Conservation (phyloP, 1,140 invertebrate genomes). For the Zaprionus gabonicus region DNA sequence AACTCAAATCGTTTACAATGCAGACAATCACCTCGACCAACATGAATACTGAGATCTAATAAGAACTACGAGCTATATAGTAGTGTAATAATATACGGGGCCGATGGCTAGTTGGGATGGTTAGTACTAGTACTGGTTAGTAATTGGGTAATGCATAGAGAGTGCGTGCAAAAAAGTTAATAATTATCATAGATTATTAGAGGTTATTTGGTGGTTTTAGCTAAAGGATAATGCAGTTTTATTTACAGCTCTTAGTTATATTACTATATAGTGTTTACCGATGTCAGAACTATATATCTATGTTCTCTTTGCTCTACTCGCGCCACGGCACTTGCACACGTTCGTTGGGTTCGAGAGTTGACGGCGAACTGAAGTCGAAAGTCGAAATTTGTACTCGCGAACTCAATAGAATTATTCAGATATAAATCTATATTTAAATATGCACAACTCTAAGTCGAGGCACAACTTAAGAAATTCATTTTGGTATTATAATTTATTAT, state of each 20-base stretch:
- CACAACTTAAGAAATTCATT: not conserved
- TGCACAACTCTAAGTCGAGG: not conserved
- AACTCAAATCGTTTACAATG: slow-evolving; percentile 21
- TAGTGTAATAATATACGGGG: not conserved
- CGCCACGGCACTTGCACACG: slow-evolving; percentile 11
- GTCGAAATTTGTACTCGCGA: slow-evolving; percentile 1
- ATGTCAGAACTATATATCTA: not conserved
- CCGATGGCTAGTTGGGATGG: not conserved
- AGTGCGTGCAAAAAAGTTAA: slow-evolving; percentile 29
- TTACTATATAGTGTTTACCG: slow-evolving; percentile 41
- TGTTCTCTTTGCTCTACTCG: not conserved
- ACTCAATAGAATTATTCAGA: slow-evolving; percentile 8
- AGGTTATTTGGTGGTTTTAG: slow-evolving; percentile 9
- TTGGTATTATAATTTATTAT: not conserved
- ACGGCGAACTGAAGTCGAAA: slow-evolving; percentile 18
- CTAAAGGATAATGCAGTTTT: slow-evolving; percentile 12
- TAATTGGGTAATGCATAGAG: slow-evolving; percentile 21
- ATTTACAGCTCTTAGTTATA: slow-evolving; percentile 18
- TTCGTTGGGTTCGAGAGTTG: slow-evolving; percentile 27
- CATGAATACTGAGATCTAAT: slow-evolving; percentile 22
- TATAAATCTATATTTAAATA: not conserved
- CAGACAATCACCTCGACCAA: slow-evolving; percentile 13
- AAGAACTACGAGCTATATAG: slow-evolving; percentile 9
- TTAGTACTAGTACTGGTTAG: slow-evolving; percentile 4
- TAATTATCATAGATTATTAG: not conserved